Evolutionary conservation across 2,888 invertebrate genomes (phyloP).

Genomic region (Drosophila atroscutellata): DNA sequence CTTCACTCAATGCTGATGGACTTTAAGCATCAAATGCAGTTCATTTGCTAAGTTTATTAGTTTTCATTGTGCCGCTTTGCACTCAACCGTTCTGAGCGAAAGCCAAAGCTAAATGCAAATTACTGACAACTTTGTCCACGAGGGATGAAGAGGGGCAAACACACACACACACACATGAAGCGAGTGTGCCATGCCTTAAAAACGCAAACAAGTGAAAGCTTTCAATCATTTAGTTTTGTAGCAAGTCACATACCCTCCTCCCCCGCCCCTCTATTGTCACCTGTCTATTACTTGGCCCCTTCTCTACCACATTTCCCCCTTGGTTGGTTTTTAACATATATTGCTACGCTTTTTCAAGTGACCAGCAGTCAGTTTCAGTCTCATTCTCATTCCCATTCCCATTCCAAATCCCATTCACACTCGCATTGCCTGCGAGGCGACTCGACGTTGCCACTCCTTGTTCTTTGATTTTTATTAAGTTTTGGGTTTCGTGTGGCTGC

Average conservation of each 20-base stretch:
- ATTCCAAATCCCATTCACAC: neutral
- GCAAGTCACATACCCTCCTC: slow-evolving; percentile 7
- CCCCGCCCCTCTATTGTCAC: slow-evolving; percentile 1
- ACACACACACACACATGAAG: slow-evolving; percentile 1
- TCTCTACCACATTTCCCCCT: slow-evolving; percentile 1
- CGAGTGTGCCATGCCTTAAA: slow-evolving; percentile 52
- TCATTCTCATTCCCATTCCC: neutral
- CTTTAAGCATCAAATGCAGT: slow-evolving; percentile 25
- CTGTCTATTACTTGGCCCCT: slow-evolving; percentile 9
- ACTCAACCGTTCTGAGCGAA: slow-evolving; percentile 6
- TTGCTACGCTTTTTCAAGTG: slow-evolving; percentile 42
- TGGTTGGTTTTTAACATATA: slow-evolving; percentile 33
- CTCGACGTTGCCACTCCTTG: slow-evolving; percentile 68
- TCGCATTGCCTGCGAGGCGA: slow-evolving; percentile 8
- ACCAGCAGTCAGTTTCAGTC: slow-evolving; percentile 61
- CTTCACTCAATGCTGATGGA: neutral
- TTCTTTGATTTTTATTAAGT: slow-evolving; percentile 77
- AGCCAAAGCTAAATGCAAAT: slow-evolving; percentile 44
- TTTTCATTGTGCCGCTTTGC: slow-evolving; percentile 48
- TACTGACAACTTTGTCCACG: neutral
- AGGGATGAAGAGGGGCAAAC: neutral
- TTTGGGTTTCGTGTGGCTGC: slow-evolving; percentile 64
- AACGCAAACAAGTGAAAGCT: slow-evolving; percentile 76
- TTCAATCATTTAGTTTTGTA: slow-evolving; percentile 71
- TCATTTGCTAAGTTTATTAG: slow-evolving; percentile 57